Evolutionary conservation across 2,113 vertebrate genomes (phyloP), one percentile per base, ranked within the genome.

Genomic region (Petroica traversi): DNA sequence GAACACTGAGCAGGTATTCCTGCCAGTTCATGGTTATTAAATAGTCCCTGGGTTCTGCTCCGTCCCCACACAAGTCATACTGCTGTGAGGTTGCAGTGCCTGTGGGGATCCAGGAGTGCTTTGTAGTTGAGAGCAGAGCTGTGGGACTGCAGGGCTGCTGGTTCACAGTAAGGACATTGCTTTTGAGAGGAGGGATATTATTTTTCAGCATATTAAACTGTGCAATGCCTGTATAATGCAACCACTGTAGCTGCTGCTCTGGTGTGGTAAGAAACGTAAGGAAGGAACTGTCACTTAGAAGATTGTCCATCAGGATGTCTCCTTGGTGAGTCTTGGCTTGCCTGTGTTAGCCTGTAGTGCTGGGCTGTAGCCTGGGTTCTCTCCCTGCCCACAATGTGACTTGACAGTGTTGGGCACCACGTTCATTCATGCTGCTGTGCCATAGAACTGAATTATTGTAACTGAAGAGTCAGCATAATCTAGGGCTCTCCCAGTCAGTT

Each of bases 401-500:
- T n/a, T 26, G 5, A 16, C 29, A 3, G 16, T 38, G n/a, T 38
- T 1, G 1, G 48, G 36, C 58, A 12, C 74, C 2, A 0, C 0
- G 0, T 23, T 83, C 9, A 1, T 52, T 78, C 5, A 0, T 41
- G 2, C 34, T 72, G 22, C 40, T 48, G 4, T 40, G n/a, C 58
- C 36, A 3, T 6, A 4, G 10, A 45, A 20, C 6, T 24, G 33
- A 57, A 19, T 20, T 31, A 8, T 19, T 49, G 5, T 17, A 61
- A 14, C 34, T 51, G n/a, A 54, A 48, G n/a, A 71, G 57, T 34
- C 7, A 6, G 18, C 11, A 10, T 4, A 8, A 54, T 34, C 20
- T 31, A 17, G 36, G 23, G 10, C 34, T 38, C 24, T 63, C 40
- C n/a, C n/a, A n/a, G n/a, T n/a, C n/a, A n/a, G n/a, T 34, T 77